Percentiles rank a stretch among this genome's conserved stretches.
Evolutionary conservation across 1,140 invertebrate species (phyloP).

Genomic region (Atta cephalotes): DNA sequence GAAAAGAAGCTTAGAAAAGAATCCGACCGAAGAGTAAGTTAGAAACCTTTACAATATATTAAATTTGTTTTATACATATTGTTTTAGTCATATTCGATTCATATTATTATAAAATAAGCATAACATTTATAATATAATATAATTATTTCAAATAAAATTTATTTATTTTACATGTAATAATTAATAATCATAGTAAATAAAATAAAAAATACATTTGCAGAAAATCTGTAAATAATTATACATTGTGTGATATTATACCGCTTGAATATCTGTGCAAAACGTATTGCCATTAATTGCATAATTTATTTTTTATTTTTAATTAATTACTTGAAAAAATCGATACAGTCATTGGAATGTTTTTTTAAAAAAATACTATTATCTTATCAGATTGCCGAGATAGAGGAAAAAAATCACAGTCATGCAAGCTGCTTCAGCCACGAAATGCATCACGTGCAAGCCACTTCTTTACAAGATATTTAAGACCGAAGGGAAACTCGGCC

Average conservation of each 20-base stretch:
- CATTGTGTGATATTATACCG: not conserved
- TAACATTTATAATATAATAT: too few relatives aligned
- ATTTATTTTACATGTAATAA: too few relatives aligned
- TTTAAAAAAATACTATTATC: conserved; percentile 27
- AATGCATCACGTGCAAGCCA: conserved; percentile 89
- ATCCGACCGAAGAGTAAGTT: conserved; percentile 88
- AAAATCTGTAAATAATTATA: not conserved
- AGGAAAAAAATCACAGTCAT: conserved; percentile 89
- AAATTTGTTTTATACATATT: not conserved
- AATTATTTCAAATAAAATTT: too few relatives aligned
- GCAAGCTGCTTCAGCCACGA: conserved; percentile 89
- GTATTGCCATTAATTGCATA: too few relatives aligned
- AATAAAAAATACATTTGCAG: too few relatives aligned
- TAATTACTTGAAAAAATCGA: not conserved
- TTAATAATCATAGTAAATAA: too few relatives aligned
- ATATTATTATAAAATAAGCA: not conserved
- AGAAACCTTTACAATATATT: conserved; percentile 13
- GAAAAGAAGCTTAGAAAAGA: conserved; percentile 88
- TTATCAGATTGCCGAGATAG: conserved; percentile 91
- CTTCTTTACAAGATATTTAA: conserved; percentile 88
- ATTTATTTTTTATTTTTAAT: too few relatives aligned
- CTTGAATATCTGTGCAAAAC: not conserved
- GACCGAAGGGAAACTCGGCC: conserved; percentile 87
- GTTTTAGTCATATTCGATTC: conserved; percentile 3
- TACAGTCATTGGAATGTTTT: not conserved